Percentiles rank a stretch among this genome's conserved stretches.
These are phyloP conservation scores for Drosophila stalkeri DNA, from an alignment of 2,888 invertebrate species.

Conservation along the genomic window DNA sequence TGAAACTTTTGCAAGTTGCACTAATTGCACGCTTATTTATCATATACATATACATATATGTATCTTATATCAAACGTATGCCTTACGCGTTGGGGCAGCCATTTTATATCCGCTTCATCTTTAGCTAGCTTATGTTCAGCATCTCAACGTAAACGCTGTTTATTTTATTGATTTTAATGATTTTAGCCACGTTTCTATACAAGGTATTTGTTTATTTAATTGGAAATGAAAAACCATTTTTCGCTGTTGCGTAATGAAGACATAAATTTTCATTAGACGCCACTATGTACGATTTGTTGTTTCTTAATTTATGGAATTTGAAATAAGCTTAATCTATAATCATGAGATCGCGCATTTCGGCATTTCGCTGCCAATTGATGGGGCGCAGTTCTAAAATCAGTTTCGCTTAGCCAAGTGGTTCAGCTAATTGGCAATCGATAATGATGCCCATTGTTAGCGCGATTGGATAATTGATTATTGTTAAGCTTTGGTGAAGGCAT, in stretches of 20 bases:
- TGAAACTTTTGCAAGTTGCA: conserved; percentile 28
- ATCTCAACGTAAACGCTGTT: conserved; percentile 55
- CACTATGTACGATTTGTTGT: conserved; percentile 42
- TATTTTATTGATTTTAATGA: conserved; percentile 80
- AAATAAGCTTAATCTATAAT: conserved; percentile 58
- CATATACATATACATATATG: conserved; percentile 4
- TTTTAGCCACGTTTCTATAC: conserved; percentile 68
- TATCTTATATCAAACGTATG: neutral
- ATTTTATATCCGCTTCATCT: conserved; percentile 46
- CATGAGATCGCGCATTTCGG: conserved; percentile 30
- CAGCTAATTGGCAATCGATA: conserved; percentile 43
- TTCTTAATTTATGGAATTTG: conserved; percentile 74
- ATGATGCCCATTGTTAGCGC: conserved; percentile 53
- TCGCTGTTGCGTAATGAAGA: conserved; percentile 66
- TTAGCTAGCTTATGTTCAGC: conserved; percentile 34
- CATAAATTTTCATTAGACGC: conserved; percentile 73
- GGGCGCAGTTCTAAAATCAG: conserved; percentile 34
- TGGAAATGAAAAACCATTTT: conserved; percentile 61
- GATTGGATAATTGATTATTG: conserved; percentile 28
- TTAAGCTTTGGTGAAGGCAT: conserved; percentile 13
- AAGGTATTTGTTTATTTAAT: conserved; percentile 61
- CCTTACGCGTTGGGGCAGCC: conserved; percentile 25
- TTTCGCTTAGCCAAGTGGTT: conserved; percentile 41
- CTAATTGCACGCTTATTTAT: conserved; percentile 54
- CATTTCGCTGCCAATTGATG: conserved; percentile 48